These are phyloP conservation scores for Chelonia mydas DNA, from an alignment of 2,797 vertebrate species.

Conservation along the genomic window DNA sequence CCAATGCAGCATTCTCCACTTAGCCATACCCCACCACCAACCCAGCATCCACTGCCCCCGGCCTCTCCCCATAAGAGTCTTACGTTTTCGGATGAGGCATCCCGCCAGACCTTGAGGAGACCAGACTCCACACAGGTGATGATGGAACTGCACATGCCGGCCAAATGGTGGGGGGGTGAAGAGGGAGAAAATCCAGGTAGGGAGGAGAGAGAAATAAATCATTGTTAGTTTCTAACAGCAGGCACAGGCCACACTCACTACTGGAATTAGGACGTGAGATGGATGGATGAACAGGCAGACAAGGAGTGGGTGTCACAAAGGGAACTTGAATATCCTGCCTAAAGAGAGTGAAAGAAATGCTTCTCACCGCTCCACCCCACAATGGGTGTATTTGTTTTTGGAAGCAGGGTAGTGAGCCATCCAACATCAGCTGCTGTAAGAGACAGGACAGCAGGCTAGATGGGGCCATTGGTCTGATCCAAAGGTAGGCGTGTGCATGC, in stretches of 20 bases:
- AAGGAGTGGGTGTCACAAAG: not conserved
- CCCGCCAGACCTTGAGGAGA: constrained; percentile 85
- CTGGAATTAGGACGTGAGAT: not conserved
- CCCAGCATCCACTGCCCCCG: not conserved
- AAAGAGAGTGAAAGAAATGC: not conserved
- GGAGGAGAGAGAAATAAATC: not conserved
- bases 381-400: not conserved
- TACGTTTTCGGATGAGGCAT: constrained; percentile 79
- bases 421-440: not conserved
- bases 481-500: not conserved
- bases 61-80: constrained; percentile 16
- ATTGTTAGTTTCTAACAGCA: not conserved
- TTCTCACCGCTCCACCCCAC: not conserved
- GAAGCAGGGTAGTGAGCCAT: not conserved
- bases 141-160: constrained; percentile 64
- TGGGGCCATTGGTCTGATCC: not conserved
- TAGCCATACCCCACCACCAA: not conserved
- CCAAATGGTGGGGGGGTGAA: not conserved
- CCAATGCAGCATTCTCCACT: not conserved
- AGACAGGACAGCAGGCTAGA: not conserved
- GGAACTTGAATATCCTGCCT: not conserved
- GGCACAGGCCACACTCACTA: not conserved
- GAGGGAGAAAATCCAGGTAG: not conserved
- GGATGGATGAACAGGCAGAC: not conserved
- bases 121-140: constrained; percentile 88